A percentile compares a stretch with the other conserved stretches of the same genome.
Conservation (phyloP, 2,113 vertebrate genomes). For the Piprites chloris region DNA sequence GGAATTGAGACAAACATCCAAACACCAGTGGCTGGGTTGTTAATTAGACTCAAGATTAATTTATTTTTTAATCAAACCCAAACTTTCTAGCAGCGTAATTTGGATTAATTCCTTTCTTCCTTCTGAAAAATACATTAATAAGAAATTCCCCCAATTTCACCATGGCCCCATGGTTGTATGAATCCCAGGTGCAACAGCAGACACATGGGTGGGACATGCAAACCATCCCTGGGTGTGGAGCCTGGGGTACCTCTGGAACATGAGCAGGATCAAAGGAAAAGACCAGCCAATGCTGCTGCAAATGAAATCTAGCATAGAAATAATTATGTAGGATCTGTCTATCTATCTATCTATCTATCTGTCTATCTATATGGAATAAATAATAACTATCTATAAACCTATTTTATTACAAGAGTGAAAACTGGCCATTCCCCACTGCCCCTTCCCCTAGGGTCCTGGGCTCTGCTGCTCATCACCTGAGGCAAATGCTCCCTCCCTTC, state of each 20-base stretch:
- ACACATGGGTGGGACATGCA: background rate
- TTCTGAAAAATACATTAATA: background rate
- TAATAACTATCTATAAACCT: background rate
- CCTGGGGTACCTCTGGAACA: background rate
- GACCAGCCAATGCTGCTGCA: accelerated
- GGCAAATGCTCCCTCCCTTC: conserved; percentile 58
- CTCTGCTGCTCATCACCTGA: conserved; percentile 69
- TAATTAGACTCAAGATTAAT: background rate
- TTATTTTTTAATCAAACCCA: background rate
- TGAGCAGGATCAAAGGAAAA: background rate
- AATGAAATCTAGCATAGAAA: background rate
- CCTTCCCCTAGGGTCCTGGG: background rate
- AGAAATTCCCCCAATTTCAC: background rate
- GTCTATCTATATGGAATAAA: background rate
- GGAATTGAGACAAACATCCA: background rate
- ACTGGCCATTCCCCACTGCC: background rate
- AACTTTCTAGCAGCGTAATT: background rate
- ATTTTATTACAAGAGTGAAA: background rate
- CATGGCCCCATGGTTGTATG: background rate
- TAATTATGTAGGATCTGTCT: background rate
- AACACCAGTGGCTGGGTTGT: background rate
- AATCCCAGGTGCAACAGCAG: background rate
- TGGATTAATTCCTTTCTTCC: background rate
- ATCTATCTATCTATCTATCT: no score
- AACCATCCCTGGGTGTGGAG: background rate